Base-by-base conservation (phyloP, 2,113 vertebrate species). In the Cebus imitator region DNA sequence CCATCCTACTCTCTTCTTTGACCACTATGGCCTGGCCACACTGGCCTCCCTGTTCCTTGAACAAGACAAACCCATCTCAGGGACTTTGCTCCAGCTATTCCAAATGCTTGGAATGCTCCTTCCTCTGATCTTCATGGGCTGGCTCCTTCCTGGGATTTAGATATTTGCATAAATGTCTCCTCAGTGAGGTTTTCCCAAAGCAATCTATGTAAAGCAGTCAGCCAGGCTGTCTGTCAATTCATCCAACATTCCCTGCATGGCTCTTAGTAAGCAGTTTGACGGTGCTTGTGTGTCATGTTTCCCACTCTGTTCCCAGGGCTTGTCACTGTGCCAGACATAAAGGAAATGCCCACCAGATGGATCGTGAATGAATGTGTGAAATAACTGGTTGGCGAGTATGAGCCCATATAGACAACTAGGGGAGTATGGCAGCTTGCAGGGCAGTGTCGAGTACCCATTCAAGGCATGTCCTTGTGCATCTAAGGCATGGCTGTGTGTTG, bases 291-390 rank as follows among this genome's bases (percentile, higher is more conserved):
- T 84, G 72, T 70, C 84, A 40, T 84, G 61, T 92, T 75, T 76
- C 32, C 64, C 64, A 32, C 14, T 80, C 40, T 55, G 27, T 68
- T 85, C 82, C 40, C 20, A 78, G 61, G 6, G 55, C 25, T 45
- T 50, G 13, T 90, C 37, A 55, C 76, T 88, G 35, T 27, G 32
- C 43, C 48, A 96, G 45, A 87, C 55, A 79, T 30, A 94, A 87
- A 91, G 32, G 45, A 87, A 93, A 95, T 57, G 89, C 27, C 86
- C 75, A 87, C 3, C 61, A 94, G 94, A 52, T 91, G 78, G 5
- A 66, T 85, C 30, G n/a, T 80, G 76, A 66, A 37, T 89, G 12
- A 68, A 87, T 66, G 52, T 20, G 61, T 83, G n/a, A 86, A 90
- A 82, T 75, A 30, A 18, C n/a, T 14, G 2, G 12, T 21, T 27